Evolutionary conservation across 2,797 vertebrate genomes (phyloP).

Genomic region (Acrossocheilus wenchowensis): DNA sequence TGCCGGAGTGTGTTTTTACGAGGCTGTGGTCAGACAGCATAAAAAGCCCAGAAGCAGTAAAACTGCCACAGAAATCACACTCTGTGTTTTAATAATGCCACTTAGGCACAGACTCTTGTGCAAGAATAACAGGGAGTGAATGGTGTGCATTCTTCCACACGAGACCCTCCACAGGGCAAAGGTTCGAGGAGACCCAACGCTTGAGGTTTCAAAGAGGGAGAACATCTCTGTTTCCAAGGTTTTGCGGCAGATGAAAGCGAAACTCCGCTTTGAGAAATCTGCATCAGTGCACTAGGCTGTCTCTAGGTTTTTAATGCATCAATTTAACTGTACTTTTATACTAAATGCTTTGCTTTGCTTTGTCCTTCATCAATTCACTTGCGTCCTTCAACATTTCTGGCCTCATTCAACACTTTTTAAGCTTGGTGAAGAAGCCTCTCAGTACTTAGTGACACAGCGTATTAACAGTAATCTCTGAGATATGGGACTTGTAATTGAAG

Average conservation of each 20-base stretch:
- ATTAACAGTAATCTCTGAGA: constrained; percentile 10
- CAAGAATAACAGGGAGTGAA: constrained; percentile 70
- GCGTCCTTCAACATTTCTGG: constrained; percentile 17
- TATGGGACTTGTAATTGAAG: background rate
- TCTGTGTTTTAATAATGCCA: constrained; percentile 83
- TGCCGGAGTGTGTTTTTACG: constrained; percentile 78
- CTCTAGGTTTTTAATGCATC: constrained; percentile 8
- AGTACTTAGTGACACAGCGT: background rate
- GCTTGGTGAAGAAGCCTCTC: background rate
- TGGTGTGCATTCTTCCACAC: constrained; percentile 67
- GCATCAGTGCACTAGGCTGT: constrained; percentile 24
- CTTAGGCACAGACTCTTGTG: constrained; percentile 74
- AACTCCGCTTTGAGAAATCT: constrained; percentile 19
- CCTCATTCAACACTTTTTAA: background rate
- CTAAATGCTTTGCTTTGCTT: constrained; percentile 9
- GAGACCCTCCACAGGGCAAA: constrained; percentile 61
- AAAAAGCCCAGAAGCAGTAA: constrained; percentile 76
- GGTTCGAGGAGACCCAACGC: constrained; percentile 42
- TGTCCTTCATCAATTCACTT: constrained; percentile 30
- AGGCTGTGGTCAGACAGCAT: constrained; percentile 79
- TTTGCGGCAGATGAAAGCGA: constrained; percentile 45
- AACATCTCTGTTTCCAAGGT: constrained; percentile 52
- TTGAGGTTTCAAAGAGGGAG: constrained; percentile 55
- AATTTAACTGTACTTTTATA: constrained; percentile 7
- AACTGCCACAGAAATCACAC: constrained; percentile 77